Percentiles rank a stretch among this genome's conserved stretches.
phyloP scores from a whole-genome alignment of 1,140 invertebrate genomes.

The Archivesica marissinica region DNA sequence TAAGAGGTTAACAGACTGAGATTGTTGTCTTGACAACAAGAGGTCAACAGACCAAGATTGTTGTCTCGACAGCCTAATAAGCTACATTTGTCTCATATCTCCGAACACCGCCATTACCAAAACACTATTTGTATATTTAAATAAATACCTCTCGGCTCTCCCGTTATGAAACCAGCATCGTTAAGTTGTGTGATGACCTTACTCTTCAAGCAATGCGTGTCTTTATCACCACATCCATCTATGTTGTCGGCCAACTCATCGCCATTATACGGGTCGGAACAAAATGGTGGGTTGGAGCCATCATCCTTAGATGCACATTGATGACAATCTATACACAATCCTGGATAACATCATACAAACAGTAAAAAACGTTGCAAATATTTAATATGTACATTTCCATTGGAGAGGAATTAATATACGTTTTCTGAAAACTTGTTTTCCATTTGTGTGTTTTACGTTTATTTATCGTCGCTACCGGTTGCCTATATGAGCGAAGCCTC shows the following conservation, averaged over 20 bases:
- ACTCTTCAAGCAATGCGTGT: conserved; percentile 67
- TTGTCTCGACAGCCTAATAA: no score
- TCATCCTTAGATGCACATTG: conserved; percentile 64
- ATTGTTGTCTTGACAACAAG: no score
- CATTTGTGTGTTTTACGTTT: neutral
- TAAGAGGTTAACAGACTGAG: no score
- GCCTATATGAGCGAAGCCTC: neutral
- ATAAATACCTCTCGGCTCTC: conserved; percentile 65
- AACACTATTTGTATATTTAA: no score
- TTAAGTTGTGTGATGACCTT: conserved; percentile 62
- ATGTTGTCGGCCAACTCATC: conserved; percentile 59
- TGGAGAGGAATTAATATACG: neutral
- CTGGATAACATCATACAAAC: conserved; percentile 9
- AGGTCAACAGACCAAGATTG: no score
- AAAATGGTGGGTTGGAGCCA: conserved; percentile 31
- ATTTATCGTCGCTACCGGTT: neutral
- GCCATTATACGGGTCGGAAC: conserved; percentile 57
- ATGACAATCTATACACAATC: conserved; percentile 62
- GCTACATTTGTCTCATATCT: no score
- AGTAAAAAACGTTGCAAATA: neutral
- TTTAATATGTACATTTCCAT: neutral
- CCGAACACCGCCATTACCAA: no score
- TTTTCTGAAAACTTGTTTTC: neutral
- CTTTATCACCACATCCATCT: conserved; percentile 66
- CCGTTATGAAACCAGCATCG: conserved; percentile 70